Base-by-base conservation (phyloP, 2,888 invertebrate species). In the Nineta flava region DNA sequence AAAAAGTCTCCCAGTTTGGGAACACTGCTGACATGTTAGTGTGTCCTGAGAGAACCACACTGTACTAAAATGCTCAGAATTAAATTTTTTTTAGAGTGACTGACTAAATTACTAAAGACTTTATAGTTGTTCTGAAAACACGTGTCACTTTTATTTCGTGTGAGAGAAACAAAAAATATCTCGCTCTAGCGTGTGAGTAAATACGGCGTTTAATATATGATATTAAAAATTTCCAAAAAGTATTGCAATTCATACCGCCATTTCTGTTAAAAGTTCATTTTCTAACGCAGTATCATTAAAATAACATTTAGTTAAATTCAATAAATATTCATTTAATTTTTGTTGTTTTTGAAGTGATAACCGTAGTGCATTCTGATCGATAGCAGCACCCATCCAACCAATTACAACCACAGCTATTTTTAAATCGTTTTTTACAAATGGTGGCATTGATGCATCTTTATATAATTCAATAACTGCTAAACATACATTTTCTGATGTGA, bases 381-480 rank as follows among this genome's bases (percentile, higher is more conserved):
- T 65, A 0, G 68, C 65, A 13, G 67, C 63, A 1, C 68, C 69
- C 57, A 68, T 64, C 69, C 69, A 70, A 17, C 65, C 66, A 5
- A 64, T 59, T 10, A 66, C 60, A 7, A 66, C 60, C 9, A 67
- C 60, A 2, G 62, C 59, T 31, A 65, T 61, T 55, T 63, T 64
- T 44, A 67, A 53, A 50, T 67, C 65, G 2, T 63, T 59, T 55
- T 61, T 61, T 35, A 52, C 54, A 52, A 65, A 68, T 2, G 60
- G 56, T 3, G 53, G 49, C 50, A 60, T 58, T 4, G 58, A 55
- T 4, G 62, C 55, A 46, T 73, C 72, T 53, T 74, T 63, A 55
- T 72, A 76, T 46, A 78, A 59, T 58, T 79, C 78, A 1, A 79
- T 62, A 0, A 79, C 74, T 1, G 76, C 77, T 50, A 73, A 72